A percentile compares a stretch with the other conserved stretches of the same genome.
phyloP scores from a whole-genome alignment of 2,888 invertebrate genomes.

The Leucophora obtusa region DNA sequence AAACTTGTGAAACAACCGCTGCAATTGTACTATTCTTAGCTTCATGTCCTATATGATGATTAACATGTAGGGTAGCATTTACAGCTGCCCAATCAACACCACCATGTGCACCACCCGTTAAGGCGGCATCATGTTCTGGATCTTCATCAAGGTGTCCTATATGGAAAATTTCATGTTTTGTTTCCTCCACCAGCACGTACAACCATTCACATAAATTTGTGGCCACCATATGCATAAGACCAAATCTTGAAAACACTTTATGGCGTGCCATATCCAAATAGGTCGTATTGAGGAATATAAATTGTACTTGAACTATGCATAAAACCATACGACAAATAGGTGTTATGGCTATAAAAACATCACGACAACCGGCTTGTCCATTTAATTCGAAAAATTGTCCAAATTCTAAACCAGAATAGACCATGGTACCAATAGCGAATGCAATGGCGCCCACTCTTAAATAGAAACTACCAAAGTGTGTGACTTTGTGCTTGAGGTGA shows the following conservation, averaged over 20 bases:
- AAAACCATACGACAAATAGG: slow-evolving; percentile 90
- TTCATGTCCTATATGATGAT: slow-evolving; percentile 51
- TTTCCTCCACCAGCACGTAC: slow-evolving; percentile 91
- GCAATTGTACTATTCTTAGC: slow-evolving; percentile 56
- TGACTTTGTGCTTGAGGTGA: slow-evolving; percentile 76
- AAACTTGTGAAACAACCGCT: slow-evolving; percentile 46
- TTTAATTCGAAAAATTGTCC: slow-evolving; percentile 87
- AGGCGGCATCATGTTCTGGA: slow-evolving; percentile 59
- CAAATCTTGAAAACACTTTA: slow-evolving; percentile 89
- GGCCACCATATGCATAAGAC: slow-evolving; percentile 94
- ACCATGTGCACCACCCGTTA: slow-evolving; percentile 57
- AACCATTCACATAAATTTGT: slow-evolving; percentile 96
- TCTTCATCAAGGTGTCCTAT: slow-evolving; percentile 79
- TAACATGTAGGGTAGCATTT: slow-evolving; percentile 68
- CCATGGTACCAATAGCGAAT: slow-evolving; percentile 83
- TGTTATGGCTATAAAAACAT: slow-evolving; percentile 85
- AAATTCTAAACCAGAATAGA: slow-evolving; percentile 85
- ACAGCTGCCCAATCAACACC: slow-evolving; percentile 70
- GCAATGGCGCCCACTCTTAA: slow-evolving; percentile 88
- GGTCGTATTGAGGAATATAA: slow-evolving; percentile 94
- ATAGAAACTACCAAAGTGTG: slow-evolving; percentile 91
- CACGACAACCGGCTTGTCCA: slow-evolving; percentile 81
- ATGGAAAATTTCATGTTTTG: slow-evolving; percentile 91
- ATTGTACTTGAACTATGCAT: slow-evolving; percentile 94
- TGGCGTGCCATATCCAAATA: slow-evolving; percentile 83